Percentiles rank a stretch among this genome's conserved stretches.
phyloP scores from a whole-genome alignment of 2,113 vertebrate genomes.

The Lates calcarifer region DNA sequence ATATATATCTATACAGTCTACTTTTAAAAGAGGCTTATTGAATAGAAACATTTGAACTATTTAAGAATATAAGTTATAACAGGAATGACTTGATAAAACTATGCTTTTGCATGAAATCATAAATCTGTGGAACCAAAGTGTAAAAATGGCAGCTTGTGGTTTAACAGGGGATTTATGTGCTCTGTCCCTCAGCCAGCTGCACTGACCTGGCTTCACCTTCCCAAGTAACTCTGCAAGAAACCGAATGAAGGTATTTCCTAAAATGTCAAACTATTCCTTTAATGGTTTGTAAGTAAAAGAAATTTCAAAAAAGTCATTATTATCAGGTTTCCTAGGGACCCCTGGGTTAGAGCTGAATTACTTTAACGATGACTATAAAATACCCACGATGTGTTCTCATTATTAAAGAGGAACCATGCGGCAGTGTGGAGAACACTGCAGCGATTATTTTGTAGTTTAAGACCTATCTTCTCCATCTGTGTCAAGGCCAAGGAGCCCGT shows the following conservation, averaged over 20 bases:
- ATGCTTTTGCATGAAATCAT: no score
- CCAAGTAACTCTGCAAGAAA: neutral
- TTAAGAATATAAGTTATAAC: no score
- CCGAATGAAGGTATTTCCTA: neutral
- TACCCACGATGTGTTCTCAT: neutral
- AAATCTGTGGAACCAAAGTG: no score
- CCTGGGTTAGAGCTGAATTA: neutral
- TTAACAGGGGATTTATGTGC: no score
- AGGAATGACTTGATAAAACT: no score
- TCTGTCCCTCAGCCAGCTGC: no score
- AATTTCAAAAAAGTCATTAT: neutral
- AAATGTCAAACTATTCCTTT: neutral
- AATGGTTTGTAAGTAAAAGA: neutral
- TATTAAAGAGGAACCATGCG: slow-evolving; percentile 1
- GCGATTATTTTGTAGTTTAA: slow-evolving; percentile 10
- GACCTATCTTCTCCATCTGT: slow-evolving; percentile 7
- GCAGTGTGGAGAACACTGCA: neutral
- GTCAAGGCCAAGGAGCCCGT: slow-evolving; percentile 12
- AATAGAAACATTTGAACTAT: no score
- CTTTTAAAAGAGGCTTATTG: no score
- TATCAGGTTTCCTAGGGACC: neutral
- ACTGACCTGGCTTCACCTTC: no score
- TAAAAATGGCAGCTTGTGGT: no score
- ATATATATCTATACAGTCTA: no score
- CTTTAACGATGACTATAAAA: neutral